These are phyloP conservation scores for Taenioides sp. DNA, from an alignment of 2,797 vertebrate species.

Conservation along the genomic window DNA sequence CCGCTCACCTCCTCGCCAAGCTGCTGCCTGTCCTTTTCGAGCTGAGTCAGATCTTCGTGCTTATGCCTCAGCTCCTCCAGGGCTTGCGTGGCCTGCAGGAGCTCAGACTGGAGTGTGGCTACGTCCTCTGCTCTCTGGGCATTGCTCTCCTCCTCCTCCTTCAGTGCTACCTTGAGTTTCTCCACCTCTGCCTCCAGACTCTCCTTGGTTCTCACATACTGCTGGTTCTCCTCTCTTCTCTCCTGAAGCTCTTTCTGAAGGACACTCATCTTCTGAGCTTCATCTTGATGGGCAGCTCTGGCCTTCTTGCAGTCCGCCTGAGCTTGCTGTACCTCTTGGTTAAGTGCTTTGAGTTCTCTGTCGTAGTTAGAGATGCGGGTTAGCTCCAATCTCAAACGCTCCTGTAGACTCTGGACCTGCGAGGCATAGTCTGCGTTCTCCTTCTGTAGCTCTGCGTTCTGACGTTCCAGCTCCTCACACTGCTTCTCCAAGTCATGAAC, in stretches of 20 bases:
- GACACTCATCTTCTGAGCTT: conserved; percentile 64
- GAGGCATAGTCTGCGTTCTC: conserved; percentile 63
- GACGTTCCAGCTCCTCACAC: conserved; percentile 55
- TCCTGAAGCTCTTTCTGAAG: conserved; percentile 80
- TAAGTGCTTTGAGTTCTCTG: conserved; percentile 76
- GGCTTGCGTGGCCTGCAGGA: conserved; percentile 77
- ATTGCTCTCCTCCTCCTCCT: conserved; percentile 82
- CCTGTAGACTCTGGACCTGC: conserved; percentile 76
- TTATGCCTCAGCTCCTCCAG: conserved; percentile 78
- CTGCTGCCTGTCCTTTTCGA: conserved; percentile 76
- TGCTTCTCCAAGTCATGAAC: conserved; percentile 75
- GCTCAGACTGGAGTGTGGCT: conserved; percentile 79
- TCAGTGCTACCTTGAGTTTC: conserved; percentile 62
- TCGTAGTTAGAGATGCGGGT: conserved; percentile 77
- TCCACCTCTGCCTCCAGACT: conserved; percentile 75
- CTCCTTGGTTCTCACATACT: conserved; percentile 72
- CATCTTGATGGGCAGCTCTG: conserved; percentile 61
- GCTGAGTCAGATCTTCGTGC: conserved; percentile 75
- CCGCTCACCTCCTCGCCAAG: conserved; percentile 80
- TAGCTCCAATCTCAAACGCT: conserved; percentile 75
- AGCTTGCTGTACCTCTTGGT: conserved; percentile 70
- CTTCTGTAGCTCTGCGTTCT: conserved; percentile 74
- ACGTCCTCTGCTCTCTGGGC: conserved; percentile 74
- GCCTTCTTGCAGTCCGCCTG: conserved; percentile 76
- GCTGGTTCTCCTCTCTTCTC: conserved; percentile 55